phyloP scores from a whole-genome alignment of 2,113 vertebrate genomes.

The Cebidichthys violaceus region DNA sequence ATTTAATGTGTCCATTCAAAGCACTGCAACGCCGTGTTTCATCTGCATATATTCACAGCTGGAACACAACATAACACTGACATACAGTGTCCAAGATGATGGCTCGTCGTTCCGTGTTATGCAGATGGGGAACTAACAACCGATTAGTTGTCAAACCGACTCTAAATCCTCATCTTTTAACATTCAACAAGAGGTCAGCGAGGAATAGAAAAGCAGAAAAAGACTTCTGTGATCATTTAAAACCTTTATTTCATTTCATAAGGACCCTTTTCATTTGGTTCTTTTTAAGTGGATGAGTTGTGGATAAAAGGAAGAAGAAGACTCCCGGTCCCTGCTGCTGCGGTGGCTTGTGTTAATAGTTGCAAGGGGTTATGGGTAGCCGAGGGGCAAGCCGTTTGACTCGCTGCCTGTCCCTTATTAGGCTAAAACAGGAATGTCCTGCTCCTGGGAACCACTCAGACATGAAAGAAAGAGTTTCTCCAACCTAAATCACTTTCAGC shows the following conservation, averaged over 20 bases:
- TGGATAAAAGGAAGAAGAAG: too few species aligned
- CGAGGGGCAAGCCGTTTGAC: constrained; percentile 23
- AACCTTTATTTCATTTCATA: neutral
- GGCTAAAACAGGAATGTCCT: constrained; percentile 11
- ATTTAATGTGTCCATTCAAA: neutral
- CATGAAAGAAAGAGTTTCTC: constrained; percentile 20
- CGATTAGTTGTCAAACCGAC: too few species aligned
- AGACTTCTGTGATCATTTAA: neutral
- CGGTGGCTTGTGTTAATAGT: neutral
- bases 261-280: neutral
- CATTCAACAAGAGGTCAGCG: neutral
- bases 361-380: constrained; percentile 29
- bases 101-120: neutral
- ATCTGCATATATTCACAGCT: neutral
- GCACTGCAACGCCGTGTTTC: neutral
- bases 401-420: constrained; percentile 8
- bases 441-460: constrained; percentile 5
- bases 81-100: neutral
- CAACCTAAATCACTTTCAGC: neutral
- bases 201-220: neutral
- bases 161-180: neutral
- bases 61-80: neutral
- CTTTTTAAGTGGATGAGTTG: too few species aligned
- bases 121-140: neutral
- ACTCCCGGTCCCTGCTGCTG: neutral